These are phyloP conservation scores for Menura novaehollandiae DNA, from an alignment of 2,113 vertebrate species.

Conservation along the genomic window DNA sequence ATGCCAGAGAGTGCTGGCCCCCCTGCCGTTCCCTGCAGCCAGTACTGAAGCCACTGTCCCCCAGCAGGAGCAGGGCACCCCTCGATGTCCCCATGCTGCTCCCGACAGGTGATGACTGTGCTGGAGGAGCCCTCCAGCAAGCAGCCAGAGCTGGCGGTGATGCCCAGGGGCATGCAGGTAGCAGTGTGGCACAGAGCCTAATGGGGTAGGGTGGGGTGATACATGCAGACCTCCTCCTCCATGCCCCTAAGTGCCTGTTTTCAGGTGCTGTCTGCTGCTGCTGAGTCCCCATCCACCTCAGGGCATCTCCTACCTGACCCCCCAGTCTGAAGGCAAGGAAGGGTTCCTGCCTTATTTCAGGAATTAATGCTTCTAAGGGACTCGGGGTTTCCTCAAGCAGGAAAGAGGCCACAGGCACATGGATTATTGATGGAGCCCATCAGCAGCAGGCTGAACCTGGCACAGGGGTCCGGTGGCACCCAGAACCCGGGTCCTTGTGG, in stretches of 20 bases:
- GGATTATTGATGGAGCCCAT: background rate
- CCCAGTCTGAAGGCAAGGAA: background rate
- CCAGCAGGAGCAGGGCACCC: background rate
- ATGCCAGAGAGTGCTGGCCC: background rate
- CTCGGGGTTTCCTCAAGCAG: background rate
- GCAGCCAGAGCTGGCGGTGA: background rate
- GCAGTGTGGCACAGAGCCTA: background rate
- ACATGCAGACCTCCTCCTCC: background rate
- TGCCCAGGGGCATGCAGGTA: background rate
- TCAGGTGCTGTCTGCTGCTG: background rate
- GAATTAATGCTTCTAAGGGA: background rate
- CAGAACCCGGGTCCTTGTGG: background rate
- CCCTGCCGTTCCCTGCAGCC: background rate
- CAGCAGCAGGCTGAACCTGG: background rate
- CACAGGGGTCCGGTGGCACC: rapidly evolving
- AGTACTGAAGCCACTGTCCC: rapidly evolving
- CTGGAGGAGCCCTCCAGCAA: background rate
- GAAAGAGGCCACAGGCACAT: background rate
- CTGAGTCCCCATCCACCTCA: background rate
- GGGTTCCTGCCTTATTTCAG: background rate
- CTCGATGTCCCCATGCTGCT: background rate
- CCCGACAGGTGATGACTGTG: background rate
- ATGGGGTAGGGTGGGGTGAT: background rate
- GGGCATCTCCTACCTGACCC: background rate
- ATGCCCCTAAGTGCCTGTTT: background rate